These are phyloP conservation scores for Pomacea maculata DNA, from an alignment of 1,140 invertebrate species.

Conservation along the genomic window DNA sequence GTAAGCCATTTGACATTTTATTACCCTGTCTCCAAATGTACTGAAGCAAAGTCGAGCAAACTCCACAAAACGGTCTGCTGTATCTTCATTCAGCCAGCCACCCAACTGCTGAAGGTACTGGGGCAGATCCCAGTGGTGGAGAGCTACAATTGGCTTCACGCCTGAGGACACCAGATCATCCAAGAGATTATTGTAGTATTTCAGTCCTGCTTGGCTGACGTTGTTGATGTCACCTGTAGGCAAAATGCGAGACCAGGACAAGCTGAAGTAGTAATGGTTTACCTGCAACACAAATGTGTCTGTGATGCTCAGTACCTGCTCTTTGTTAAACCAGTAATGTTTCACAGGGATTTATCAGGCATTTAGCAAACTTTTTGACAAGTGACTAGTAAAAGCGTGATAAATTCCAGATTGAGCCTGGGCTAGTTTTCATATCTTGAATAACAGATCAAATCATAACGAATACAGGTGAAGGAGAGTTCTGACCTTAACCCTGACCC, in stretches of 20 bases:
- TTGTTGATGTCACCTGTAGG: slow-evolving; percentile 43
- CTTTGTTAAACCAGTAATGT: no score
- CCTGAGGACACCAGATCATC: slow-evolving; percentile 42
- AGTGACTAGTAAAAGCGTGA: no score
- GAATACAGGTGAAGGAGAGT: no score
- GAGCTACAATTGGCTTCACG: slow-evolving; percentile 66
- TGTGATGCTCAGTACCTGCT: no score
- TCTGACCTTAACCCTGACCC: no score
- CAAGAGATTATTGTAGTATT: slow-evolving; percentile 57
- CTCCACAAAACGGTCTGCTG: slow-evolving; percentile 69
- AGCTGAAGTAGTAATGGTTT: slow-evolving; percentile 54
- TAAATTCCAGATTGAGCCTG: no score
- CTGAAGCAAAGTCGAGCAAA: slow-evolving; percentile 64
- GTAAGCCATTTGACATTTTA: not conserved
- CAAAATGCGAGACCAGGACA: slow-evolving; percentile 59
- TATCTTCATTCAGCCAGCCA: slow-evolving; percentile 69
- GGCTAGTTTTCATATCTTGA: no score
- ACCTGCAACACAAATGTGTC: slow-evolving; percentile 39
- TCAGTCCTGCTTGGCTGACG: slow-evolving; percentile 42
- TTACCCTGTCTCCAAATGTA: slow-evolving; percentile 60
- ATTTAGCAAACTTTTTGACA: no score
- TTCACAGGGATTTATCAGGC: no score
- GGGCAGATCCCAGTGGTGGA: slow-evolving; percentile 67
- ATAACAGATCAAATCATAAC: no score
- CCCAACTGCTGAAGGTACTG: slow-evolving; percentile 52